Conservation (phyloP, 2,797 vertebrate species). For the Balearica regulorum region DNA sequence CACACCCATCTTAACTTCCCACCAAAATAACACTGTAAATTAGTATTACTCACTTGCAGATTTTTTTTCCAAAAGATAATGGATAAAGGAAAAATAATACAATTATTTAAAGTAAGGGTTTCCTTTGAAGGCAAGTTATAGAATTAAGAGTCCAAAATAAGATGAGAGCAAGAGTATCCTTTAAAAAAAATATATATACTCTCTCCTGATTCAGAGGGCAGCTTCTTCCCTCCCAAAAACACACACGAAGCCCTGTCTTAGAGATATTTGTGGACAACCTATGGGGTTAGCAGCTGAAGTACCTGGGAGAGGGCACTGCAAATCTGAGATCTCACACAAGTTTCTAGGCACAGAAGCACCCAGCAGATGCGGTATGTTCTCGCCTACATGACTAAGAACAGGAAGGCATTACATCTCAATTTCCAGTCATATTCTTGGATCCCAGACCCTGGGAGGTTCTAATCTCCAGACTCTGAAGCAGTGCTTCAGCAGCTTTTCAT, state of each 20-base stretch:
- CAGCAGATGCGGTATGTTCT: fast-evolving
- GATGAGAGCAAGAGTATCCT: background rate
- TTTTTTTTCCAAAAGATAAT: no score
- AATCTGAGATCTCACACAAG: background rate
- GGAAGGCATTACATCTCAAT: background rate
- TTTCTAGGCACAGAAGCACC: background rate
- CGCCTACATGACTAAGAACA: background rate
- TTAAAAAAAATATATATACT: background rate
- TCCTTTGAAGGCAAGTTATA: background rate
- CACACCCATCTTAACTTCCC: background rate
- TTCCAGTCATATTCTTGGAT: background rate
- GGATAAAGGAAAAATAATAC: no score
- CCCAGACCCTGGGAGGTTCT: background rate
- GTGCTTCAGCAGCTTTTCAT: background rate
- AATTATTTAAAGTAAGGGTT: background rate
- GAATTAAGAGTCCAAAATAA: background rate
- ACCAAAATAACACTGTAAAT: background rate
- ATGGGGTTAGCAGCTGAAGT: background rate
- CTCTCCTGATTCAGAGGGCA: background rate
- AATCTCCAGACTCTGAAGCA: background rate
- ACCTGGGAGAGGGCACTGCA: background rate
- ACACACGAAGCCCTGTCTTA: background rate
- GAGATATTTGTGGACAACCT: background rate
- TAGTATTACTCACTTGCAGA: background rate
- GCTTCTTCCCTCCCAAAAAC: background rate